A percentile compares a stretch with the other conserved stretches of the same genome.
Evolutionary conservation across 2,888 invertebrate genomes (phyloP).

Genomic region (Cataglyphis albicans): DNA sequence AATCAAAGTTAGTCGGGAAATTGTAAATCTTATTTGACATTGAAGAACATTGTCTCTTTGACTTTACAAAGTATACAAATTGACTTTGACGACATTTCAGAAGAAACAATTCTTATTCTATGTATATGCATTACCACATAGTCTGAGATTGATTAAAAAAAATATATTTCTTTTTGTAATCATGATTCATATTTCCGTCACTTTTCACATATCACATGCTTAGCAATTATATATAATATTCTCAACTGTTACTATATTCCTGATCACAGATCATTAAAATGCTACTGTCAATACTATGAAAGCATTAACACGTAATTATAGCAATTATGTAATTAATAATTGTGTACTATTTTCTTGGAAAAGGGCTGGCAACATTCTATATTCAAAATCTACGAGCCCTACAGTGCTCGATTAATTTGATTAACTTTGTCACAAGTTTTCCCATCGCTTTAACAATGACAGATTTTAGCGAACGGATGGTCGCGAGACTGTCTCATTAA

Average conservation of each 20-base stretch:
- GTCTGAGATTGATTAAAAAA: not conserved
- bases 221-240: not conserved
- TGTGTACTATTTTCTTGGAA: not conserved
- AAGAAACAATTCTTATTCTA: not conserved
- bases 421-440: slow-evolving; percentile 28
- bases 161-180: not conserved
- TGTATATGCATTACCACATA: not conserved
- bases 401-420: slow-evolving; percentile 17
- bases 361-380: not conserved
- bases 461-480: not conserved
- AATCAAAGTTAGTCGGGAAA: slow-evolving; percentile 31
- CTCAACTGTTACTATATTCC: not conserved
- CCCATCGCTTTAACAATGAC: not conserved
- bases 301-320: not conserved
- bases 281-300: not conserved
- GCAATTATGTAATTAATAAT: not conserved
- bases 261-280: not conserved
- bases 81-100: slow-evolving; percentile 1
- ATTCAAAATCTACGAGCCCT: slow-evolving; percentile 10
- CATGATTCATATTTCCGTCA: not conserved
- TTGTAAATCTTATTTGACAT: slow-evolving; percentile 27
- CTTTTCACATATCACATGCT: not conserved
- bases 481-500: slow-evolving; percentile 11
- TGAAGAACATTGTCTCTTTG: slow-evolving; percentile 5
- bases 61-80: slow-evolving; percentile 8